Evolutionary conservation across 2,888 invertebrate genomes (phyloP).

Genomic region (Dioctria linearis): DNA sequence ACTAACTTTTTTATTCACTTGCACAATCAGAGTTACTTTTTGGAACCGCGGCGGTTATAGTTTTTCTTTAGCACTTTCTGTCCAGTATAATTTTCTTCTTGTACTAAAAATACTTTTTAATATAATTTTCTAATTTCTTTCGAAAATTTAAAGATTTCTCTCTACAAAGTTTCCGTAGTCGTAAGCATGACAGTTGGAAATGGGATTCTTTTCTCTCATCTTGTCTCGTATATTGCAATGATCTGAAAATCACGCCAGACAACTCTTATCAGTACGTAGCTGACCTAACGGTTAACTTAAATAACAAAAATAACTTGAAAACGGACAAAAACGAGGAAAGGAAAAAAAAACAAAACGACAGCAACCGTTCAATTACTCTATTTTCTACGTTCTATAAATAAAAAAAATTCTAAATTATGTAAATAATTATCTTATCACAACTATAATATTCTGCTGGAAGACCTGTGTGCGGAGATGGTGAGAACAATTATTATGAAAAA

Average conservation of each 20-base stretch:
- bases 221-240: background rate
- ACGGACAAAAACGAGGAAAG: background rate
- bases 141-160: background rate
- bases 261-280: background rate
- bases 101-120: background rate
- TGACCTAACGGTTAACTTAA: slow-evolving; percentile 22
- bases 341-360: background rate
- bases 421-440: background rate
- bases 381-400: background rate
- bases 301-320: slow-evolving; percentile 9
- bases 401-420: slow-evolving; percentile 8
- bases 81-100: background rate
- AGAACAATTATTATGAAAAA: background rate
- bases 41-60: background rate
- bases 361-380: background rate
- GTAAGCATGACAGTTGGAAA: too few species aligned
- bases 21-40: too few species aligned
- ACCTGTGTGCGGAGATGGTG: background rate
- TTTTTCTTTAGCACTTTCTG: background rate
- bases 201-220: background rate
- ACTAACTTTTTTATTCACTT: too few species aligned
- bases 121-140: background rate
- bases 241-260: background rate
- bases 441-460: background rate
- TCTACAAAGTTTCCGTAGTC: background rate